Conservation (phyloP, 1,140 invertebrate species). For the Drosophila asahinai region DNA sequence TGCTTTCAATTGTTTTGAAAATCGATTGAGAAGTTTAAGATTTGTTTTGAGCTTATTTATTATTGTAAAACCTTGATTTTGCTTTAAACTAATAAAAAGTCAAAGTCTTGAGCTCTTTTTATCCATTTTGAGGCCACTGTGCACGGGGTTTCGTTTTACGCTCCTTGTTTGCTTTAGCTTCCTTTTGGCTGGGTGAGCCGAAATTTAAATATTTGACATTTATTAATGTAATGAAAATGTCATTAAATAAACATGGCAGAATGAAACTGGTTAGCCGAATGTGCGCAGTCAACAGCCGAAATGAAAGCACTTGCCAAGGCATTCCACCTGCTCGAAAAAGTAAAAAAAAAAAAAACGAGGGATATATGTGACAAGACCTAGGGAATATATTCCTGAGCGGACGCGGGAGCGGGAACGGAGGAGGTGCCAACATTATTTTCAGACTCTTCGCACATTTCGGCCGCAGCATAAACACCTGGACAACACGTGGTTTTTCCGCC, state of each 20-base stretch:
- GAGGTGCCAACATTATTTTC: slow-evolving; percentile 22
- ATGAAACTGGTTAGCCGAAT: slow-evolving; percentile 65
- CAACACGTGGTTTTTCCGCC: slow-evolving; percentile 71
- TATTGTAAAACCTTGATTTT: background rate
- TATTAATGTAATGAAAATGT: slow-evolving; percentile 80
- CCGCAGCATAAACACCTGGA: slow-evolving; percentile 75
- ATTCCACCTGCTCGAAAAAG: slow-evolving; percentile 29
- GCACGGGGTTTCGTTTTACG: slow-evolving; percentile 30
- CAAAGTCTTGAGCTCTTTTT: background rate
- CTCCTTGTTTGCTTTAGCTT: slow-evolving; percentile 33
- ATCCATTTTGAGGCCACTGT: slow-evolving; percentile 31
- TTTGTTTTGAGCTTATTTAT: background rate
- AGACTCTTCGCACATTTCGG: slow-evolving; percentile 42
- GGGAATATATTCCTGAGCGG: slow-evolving; percentile 30
- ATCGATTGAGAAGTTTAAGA: background rate
- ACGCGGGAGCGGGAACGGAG: background rate
- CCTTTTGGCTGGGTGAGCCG: slow-evolving; percentile 56
- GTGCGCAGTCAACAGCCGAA: slow-evolving; percentile 40
- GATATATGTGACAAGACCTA: slow-evolving; percentile 45
- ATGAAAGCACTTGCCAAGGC: slow-evolving; percentile 39
- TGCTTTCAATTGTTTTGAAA: background rate
- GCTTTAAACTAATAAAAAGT: background rate
- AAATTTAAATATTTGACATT: slow-evolving; percentile 82
- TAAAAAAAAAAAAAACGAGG: slow-evolving; percentile 2
- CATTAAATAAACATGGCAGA: slow-evolving; percentile 75